Evolutionary conservation across 2,797 vertebrate genomes (phyloP).

Genomic region (Hippocampus kuda): DNA sequence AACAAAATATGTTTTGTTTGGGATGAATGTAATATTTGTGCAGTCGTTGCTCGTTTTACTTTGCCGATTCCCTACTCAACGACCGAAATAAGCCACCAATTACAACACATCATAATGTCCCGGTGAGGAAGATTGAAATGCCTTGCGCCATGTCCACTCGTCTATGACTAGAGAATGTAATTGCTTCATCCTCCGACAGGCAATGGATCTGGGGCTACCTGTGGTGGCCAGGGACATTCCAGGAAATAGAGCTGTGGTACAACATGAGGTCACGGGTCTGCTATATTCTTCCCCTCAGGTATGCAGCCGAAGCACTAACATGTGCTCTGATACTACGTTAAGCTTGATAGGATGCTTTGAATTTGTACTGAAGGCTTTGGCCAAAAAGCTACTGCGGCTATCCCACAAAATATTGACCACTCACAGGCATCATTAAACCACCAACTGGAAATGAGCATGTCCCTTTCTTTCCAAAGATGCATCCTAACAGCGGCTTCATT

Average conservation of each 20-base stretch:
- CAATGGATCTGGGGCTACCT: conserved; percentile 83
- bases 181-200: conserved; percentile 63
- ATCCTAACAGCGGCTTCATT: not conserved
- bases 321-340: conserved; percentile 10
- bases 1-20: not conserved
- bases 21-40: not conserved
- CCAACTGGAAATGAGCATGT: conserved; percentile 1
- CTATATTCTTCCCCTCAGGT: conserved; percentile 73
- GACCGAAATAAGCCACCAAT: not conserved
- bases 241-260: conserved; percentile 81
- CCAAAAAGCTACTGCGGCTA: conserved; percentile 8
- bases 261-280: conserved; percentile 77
- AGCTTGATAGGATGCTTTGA: not conserved
- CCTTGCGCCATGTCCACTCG: no score
- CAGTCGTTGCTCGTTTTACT: not conserved
- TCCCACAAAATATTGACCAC: not conserved
- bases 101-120: not conserved
- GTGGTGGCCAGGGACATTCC: conserved; percentile 88
- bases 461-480: not conserved
- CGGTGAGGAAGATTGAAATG: not conserved
- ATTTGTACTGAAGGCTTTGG: not conserved
- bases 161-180: not conserved
- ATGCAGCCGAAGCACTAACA: conserved; percentile 17
- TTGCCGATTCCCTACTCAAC: not conserved
- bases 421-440: not conserved